Conservation (phyloP, 2,113 vertebrate species). For the Prietella phreatophila region DNA sequence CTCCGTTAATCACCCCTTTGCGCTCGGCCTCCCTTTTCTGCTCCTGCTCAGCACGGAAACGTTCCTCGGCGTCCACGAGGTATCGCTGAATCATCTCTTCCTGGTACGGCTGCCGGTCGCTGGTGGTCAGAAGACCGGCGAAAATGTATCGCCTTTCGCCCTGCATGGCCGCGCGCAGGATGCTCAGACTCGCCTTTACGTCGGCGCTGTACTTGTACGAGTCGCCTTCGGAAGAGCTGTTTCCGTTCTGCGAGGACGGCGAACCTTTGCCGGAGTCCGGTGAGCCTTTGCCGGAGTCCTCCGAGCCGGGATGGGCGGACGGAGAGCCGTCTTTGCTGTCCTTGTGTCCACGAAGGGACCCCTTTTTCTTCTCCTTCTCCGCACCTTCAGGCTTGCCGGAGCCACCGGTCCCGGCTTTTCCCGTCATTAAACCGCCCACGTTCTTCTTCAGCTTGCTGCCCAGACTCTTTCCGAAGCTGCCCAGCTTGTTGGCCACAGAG, state of each 20-base stretch:
- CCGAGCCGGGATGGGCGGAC: constrained; percentile 67
- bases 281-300: constrained; percentile 76
- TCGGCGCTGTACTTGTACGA: constrained; percentile 84
- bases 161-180: constrained; percentile 87
- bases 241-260: constrained; percentile 69
- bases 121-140: constrained; percentile 84
- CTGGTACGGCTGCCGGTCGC: constrained; percentile 90
- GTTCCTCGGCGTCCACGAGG: constrained; percentile 85
- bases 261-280: constrained; percentile 74
- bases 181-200: constrained; percentile 86
- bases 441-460: constrained; percentile 95
- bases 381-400: constrained; percentile 73
- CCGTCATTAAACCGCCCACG: constrained; percentile 90
- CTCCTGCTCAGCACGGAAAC: constrained; percentile 84
- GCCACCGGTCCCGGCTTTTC: constrained; percentile 70
- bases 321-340: constrained; percentile 83
- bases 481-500: constrained; percentile 93
- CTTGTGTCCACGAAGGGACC: constrained; percentile 78
- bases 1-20: constrained; percentile 63
- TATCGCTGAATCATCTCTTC: constrained; percentile 98
- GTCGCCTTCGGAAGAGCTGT: constrained; percentile 61
- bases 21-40: constrained; percentile 81
- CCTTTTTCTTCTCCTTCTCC: constrained; percentile 94
- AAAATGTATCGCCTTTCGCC: constrained; percentile 91
- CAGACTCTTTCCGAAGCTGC: constrained; percentile 93